These are phyloP conservation scores for Eubasilissa regina DNA, from an alignment of 1,140 invertebrate genomes.

Conservation along the genomic window DNA sequence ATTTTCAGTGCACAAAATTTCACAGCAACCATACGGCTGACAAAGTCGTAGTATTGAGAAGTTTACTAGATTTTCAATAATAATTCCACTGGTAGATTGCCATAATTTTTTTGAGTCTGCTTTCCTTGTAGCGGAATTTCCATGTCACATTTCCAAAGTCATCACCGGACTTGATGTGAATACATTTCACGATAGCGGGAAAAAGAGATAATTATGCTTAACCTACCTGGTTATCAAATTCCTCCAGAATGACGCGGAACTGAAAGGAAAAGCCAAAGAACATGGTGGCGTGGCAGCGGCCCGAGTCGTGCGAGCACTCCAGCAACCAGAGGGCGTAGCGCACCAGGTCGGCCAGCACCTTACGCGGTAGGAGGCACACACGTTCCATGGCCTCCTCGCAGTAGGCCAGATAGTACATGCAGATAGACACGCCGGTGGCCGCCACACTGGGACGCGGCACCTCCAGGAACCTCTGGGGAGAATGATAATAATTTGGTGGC, in stretches of 20 bases:
- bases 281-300: slow-evolving; percentile 96
- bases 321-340: slow-evolving; percentile 94
- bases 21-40: no score
- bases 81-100: no score
- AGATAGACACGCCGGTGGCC: slow-evolving; percentile 96
- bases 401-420: slow-evolving; percentile 96
- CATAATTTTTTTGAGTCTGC: background rate
- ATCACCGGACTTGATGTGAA: no score
- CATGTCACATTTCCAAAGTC: no score
- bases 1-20: no score
- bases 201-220: no score
- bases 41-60: no score
- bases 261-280: slow-evolving; percentile 96
- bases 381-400: slow-evolving; percentile 98
- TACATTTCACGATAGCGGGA: no score
- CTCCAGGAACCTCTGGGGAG: slow-evolving; percentile 81
- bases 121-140: no score
- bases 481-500: background rate
- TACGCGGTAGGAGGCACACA: slow-evolving; percentile 88
- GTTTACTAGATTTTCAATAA: no score
- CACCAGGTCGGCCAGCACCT: slow-evolving; percentile 85
- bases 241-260: slow-evolving; percentile 91
- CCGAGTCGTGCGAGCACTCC: slow-evolving; percentile 96
- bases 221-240: slow-evolving; percentile 87
- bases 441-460: slow-evolving; percentile 94